phyloP scores from a whole-genome alignment of 1,140 invertebrate genomes.

The Gonioctena quinquepunctata region DNA sequence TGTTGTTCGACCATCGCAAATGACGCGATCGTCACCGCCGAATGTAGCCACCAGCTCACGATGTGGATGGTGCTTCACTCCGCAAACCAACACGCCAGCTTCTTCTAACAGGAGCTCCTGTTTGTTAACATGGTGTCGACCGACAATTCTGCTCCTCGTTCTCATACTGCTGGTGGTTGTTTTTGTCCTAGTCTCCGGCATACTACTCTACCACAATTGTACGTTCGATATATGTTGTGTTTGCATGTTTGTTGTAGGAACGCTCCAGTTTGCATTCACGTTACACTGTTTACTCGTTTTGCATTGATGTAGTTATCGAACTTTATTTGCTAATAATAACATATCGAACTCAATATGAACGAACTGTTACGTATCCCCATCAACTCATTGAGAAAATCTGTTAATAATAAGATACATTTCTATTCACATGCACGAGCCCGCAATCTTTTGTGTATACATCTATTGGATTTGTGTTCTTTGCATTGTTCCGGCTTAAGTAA shows the following conservation, averaged over 20 bases:
- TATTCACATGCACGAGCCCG: too few species aligned
- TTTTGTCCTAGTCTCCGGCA: conserved; percentile 57
- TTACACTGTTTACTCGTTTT: too few species aligned
- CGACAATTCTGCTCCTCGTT: conserved; percentile 55
- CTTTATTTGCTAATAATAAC: too few species aligned
- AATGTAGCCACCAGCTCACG: conserved; percentile 2
- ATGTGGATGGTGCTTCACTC: conserved; percentile 36
- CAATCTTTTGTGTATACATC: too few species aligned
- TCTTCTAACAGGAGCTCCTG: conserved; percentile 38
- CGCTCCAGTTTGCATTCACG: too few species aligned
- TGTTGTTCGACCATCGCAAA: conserved; percentile 42
- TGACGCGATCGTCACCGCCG: conserved; percentile 5
- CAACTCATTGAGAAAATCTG: too few species aligned
- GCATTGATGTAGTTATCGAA: too few species aligned
- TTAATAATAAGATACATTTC: too few species aligned
- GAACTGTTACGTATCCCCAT: too few species aligned
- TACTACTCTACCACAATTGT: conserved; percentile 61
- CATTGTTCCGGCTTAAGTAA: too few species aligned
- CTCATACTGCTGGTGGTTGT: conserved; percentile 56
- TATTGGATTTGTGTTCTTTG: too few species aligned
- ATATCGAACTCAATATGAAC: too few species aligned
- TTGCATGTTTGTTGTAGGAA: neutral
- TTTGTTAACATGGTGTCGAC: conserved; percentile 53
- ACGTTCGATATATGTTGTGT: conserved; percentile 42
- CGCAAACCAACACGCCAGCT: conserved; percentile 12